These are phyloP conservation scores for Sardina pilchardus DNA, from an alignment of 2,113 vertebrate species.

Conservation along the genomic window DNA sequence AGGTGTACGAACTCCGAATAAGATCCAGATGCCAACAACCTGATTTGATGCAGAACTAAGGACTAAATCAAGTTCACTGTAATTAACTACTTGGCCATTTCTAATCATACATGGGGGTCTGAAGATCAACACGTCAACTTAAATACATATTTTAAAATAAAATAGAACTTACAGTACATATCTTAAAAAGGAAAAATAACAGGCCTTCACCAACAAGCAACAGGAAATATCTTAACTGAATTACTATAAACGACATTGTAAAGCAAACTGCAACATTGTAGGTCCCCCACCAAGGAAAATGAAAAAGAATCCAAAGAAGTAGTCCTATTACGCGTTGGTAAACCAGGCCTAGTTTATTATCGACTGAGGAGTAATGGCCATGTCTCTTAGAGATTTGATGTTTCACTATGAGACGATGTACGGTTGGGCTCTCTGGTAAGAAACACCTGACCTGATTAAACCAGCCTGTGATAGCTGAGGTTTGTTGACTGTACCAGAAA, in stretches of 20 bases:
- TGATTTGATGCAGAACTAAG: slow-evolving; percentile 48
- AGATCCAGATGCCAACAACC: slow-evolving; percentile 41
- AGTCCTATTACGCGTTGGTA: slow-evolving; percentile 50
- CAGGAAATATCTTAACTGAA: slow-evolving; percentile 52
- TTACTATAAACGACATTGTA: slow-evolving; percentile 35
- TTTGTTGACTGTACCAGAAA: slow-evolving; percentile 45
- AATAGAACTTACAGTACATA: slow-evolving; percentile 56
- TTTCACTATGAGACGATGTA: slow-evolving; percentile 41
- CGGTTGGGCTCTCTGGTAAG: slow-evolving; percentile 39
- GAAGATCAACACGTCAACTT: slow-evolving; percentile 48
- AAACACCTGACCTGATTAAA: slow-evolving; percentile 47
- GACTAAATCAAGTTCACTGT: slow-evolving; percentile 48
- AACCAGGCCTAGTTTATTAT: slow-evolving; percentile 42
- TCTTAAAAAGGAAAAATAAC: slow-evolving; percentile 46
- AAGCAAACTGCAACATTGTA: slow-evolving; percentile 42
- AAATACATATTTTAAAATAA: slow-evolving; percentile 43
- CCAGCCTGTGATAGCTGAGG: slow-evolving; percentile 45
- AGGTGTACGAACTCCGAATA: slow-evolving; percentile 31
- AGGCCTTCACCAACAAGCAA: slow-evolving; percentile 58
- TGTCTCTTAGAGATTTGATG: slow-evolving; percentile 36
- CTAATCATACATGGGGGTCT: slow-evolving; percentile 39
- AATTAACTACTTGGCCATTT: slow-evolving; percentile 36
- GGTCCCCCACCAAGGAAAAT: slow-evolving; percentile 42
- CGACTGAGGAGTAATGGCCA: slow-evolving; percentile 20
- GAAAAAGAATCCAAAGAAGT: slow-evolving; percentile 54